A percentile compares a stretch with the other conserved stretches of the same genome.
phyloP scores from a whole-genome alignment of 2,888 invertebrate species.

The Agrochola circellaris region DNA sequence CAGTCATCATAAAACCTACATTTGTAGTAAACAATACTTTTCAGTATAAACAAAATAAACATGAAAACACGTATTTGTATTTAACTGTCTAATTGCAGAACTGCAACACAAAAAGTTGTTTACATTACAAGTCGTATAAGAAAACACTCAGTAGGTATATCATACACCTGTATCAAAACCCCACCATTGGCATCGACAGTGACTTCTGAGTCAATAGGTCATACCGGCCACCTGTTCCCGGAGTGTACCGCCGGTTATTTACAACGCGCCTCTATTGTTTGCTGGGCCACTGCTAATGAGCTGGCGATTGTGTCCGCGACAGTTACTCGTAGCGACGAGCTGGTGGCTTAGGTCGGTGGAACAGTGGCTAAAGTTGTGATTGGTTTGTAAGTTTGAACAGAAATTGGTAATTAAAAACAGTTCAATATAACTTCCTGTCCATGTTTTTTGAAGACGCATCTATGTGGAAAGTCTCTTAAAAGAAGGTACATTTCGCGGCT shows the following conservation, averaged over 20 bases:
- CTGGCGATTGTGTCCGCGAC: conserved; percentile 10
- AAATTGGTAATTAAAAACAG: background rate
- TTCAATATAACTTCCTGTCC: background rate
- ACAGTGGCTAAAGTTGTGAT: background rate
- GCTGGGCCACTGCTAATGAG: conserved; percentile 29
- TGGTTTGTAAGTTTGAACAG: background rate
- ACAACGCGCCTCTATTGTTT: conserved; percentile 31
- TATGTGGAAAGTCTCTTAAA: background rate
- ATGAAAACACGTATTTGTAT: background rate
- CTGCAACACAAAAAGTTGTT: background rate
- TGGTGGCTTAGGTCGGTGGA: background rate
- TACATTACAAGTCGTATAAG: too few species aligned
- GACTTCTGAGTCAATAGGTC: conserved; percentile 39
- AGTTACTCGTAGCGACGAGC: background rate
- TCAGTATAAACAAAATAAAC: background rate
- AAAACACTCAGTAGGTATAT: too few species aligned
- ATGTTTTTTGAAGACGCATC: too few species aligned
- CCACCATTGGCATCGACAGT: background rate
- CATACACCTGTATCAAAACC: background rate
- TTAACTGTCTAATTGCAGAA: background rate
- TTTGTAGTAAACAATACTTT: background rate
- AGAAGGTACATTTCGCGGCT: too few species aligned
- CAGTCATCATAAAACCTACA: background rate
- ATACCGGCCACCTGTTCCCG: conserved; percentile 27
- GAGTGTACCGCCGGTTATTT: conserved; percentile 4